Base-by-base conservation (phyloP, 2,888 invertebrate species). In the Plebejus melissa region DNA sequence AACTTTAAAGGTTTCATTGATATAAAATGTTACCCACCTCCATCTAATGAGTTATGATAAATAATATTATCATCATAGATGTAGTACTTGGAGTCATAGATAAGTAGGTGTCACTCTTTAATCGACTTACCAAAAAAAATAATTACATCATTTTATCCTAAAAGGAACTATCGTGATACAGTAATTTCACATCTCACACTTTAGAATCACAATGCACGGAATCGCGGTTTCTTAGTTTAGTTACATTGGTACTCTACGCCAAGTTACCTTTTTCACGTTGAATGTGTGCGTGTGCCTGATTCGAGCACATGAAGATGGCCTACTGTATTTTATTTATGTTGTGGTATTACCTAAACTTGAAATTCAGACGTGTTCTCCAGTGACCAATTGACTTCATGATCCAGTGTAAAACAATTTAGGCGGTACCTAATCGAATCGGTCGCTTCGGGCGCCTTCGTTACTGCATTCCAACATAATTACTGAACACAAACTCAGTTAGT, bases 371-470 rank as follows among this genome's bases (percentile, higher is more conserved):
- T 72, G n/a, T 71, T 71, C 71, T 28, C 71, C 71, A 32, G 2
- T 32, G 32, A 32, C 32, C 32, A 71, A 71, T 71, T 71, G 46
- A 46, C 28, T 50, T 72, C 50, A 50, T 54, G 72, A 87, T 88
- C 87, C 84, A 84, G 84, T 82, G 82, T 90, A 89, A 91, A 91
- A 89, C 90, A 91, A 91, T 91, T 91, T 90, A 86, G 86, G 81
- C 82, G 85, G 85, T 84, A 82, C 83, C 77, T 90, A 90, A 91
- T 90, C 83, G 84, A 88, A 88, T 91, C 84, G 82, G 78, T 77
- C 77, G 82, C 81, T 79, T 82, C 86, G 85, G 82, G 84, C 84
- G 80, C 81, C 83, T 81, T 80, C 83, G 80, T 80, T 80, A 81
- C 84, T 84, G 83, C 86, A 86, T 87, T 86, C 85, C 87, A 81